Evolutionary conservation across 1,140 invertebrate species (phyloP).

Genomic region (Adelges cooleyi): DNA sequence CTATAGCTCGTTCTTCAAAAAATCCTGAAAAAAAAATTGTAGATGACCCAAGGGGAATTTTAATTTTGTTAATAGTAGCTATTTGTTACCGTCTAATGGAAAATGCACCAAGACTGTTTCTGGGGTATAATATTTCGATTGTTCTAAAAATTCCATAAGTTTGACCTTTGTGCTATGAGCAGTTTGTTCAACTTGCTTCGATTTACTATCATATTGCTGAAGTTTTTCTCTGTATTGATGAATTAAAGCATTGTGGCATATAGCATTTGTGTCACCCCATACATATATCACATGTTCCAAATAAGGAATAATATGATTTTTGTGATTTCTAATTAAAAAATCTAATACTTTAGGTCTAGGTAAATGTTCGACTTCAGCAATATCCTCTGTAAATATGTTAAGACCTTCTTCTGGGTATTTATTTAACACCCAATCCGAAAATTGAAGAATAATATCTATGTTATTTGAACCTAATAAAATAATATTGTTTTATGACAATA

Average conservation of each 20-base stretch:
- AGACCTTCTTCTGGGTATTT: conserved; percentile 79
- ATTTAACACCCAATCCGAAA: conserved; percentile 83
- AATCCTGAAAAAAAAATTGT: conserved; percentile 45
- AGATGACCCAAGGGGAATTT: no score
- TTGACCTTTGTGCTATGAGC: conserved; percentile 57
- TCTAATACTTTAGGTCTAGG: conserved; percentile 80
- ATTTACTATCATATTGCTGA: conserved; percentile 44
- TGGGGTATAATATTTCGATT: conserved; percentile 69
- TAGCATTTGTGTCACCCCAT: conserved; percentile 74
- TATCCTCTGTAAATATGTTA: conserved; percentile 88
- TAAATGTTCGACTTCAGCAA: conserved; percentile 74
- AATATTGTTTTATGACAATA: neutral
- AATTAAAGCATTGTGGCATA: conserved; percentile 84
- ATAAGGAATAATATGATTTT: conserved; percentile 76
- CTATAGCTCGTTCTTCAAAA: conserved; percentile 84
- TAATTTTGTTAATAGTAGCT: no score
- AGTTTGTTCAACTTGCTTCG: conserved; percentile 47
- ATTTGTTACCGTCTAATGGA: conserved; percentile 64
- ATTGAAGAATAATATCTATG: conserved; percentile 85
- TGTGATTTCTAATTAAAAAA: conserved; percentile 71
- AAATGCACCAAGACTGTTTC: conserved; percentile 82
- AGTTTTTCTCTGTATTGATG: conserved; percentile 67
- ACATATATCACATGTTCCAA: conserved; percentile 83
- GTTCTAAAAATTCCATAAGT: conserved; percentile 70
- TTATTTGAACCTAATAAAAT: conserved; percentile 56